phyloP scores from a whole-genome alignment of 2,888 invertebrate species.

The Drosophila eohydei region DNA sequence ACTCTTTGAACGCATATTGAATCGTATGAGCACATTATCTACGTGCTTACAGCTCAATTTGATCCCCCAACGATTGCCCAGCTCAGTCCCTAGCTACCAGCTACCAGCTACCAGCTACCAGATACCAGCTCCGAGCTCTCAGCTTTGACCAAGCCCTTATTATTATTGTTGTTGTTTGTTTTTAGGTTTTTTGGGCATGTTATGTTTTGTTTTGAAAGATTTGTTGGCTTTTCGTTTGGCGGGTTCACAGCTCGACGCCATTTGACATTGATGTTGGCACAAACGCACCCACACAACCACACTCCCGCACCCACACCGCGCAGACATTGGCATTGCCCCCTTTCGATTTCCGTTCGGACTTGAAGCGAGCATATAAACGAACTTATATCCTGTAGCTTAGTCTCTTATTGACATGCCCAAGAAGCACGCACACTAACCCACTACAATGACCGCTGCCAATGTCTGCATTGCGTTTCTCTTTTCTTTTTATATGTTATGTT shows the following conservation, averaged over 20 bases:
- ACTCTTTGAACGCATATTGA: conserved; percentile 56
- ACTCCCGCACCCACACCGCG: conserved; percentile 2
- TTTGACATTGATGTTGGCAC: conserved; percentile 53
- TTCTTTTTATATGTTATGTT: conserved; percentile 50
- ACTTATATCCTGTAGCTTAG: conserved; percentile 70
- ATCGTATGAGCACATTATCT: conserved; percentile 79
- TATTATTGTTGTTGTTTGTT: conserved; percentile 15
- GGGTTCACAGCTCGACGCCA: conserved; percentile 57
- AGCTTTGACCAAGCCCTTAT: conserved; percentile 29
- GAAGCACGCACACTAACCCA: conserved; percentile 34
- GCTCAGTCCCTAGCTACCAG: conserved; percentile 16
- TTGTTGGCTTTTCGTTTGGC: conserved; percentile 64
- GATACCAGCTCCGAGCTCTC: not conserved
- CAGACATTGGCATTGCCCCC: conserved; percentile 39
- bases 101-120: not conserved
- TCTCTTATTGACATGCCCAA: conserved; percentile 53
- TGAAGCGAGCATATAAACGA: conserved; percentile 33
- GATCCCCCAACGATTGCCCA: conserved; percentile 74
- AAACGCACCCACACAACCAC: conserved; percentile 1
- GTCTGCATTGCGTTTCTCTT: conserved; percentile 50
- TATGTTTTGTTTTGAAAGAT: conserved; percentile 68
- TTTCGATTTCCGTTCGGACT: conserved; percentile 71
- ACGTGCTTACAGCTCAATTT: conserved; percentile 83
- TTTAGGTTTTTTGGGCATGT: conserved; percentile 12
- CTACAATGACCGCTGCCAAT: conserved; percentile 32